Conservation (phyloP, 1,140 invertebrate genomes). For the Anoplophora glabripennis region DNA sequence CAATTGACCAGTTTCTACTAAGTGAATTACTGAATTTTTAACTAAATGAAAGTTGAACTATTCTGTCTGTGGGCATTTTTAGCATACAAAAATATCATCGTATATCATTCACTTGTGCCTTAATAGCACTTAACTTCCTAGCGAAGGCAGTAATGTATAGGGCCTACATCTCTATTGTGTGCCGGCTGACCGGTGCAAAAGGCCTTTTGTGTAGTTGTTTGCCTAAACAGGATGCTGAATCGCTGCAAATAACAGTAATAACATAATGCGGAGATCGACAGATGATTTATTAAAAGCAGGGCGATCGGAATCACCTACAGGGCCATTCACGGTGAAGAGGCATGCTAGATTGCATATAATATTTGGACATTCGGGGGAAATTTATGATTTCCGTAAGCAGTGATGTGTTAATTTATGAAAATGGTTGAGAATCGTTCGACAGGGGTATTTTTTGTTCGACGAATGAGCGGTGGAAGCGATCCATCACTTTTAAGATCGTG, state of each 20-base stretch:
- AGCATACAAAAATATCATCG: neutral
- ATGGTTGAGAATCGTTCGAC: too few relatives aligned
- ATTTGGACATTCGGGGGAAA: constrained; percentile 42
- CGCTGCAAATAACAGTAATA: constrained; percentile 43
- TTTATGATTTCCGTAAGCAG: constrained; percentile 36
- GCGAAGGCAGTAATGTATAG: constrained; percentile 24
- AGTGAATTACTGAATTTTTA: too few relatives aligned
- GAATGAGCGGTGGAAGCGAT: too few relatives aligned
- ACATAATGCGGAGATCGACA: constrained; percentile 40
- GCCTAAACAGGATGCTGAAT: constrained; percentile 44
- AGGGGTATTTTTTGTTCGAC: too few relatives aligned
- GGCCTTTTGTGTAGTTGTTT: constrained; percentile 40
- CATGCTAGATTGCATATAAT: constrained; percentile 37
- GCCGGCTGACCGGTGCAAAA: constrained; percentile 41
- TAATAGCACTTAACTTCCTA: constrained; percentile 30
- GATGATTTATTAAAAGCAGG: constrained; percentile 41
- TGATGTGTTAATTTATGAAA: constrained; percentile 38
- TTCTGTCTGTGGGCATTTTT: neutral
- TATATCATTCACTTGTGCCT: constrained; percentile 30
- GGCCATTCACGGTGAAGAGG: constrained; percentile 39
- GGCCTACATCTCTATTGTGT: constrained; percentile 33
- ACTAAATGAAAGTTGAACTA: too few relatives aligned
- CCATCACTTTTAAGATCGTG: too few relatives aligned
- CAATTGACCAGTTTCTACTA: too few relatives aligned
- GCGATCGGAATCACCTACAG: constrained; percentile 27